Evolutionary conservation across 2,888 invertebrate species (phyloP), one percentile per base, ranked within the genome.

Genomic region (Steinernema scapterisci): DNA sequence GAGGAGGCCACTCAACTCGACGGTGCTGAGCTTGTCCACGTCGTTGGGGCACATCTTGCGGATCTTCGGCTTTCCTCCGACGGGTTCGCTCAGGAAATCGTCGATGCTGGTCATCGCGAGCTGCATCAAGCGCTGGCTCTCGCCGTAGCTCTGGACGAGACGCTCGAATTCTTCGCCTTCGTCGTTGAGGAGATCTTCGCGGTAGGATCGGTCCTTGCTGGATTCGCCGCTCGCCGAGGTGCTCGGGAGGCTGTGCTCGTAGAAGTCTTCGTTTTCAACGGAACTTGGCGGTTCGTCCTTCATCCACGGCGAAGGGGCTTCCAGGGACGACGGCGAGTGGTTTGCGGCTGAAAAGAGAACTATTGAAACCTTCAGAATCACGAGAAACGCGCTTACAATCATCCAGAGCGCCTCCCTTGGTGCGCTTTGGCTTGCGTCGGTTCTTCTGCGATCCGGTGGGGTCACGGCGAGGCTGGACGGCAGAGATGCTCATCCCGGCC

Each of bases 361-460:
- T 48, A 21, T 5, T 19, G 48, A 9, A 9, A 6, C n/a, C 5
- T 5, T n/a, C n/a, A n/a, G n/a, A n/a, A n/a, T n/a, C 45, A 44
- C 16, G 45, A 7, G 45, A 44, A 7, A 44, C 16, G 7, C 45
- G 45, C 45, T 16, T 23, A 21, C 7, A 16, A 63, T 27, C 23
- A 3, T 63, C 63, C 1, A 27, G 63, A 6, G 25, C 16, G 13
- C 38, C 31, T 63, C 63, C 63, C 27, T 63, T 63, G 11, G 63
- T 38, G 9, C 81, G 70, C 38, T 76, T 74, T n/a, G 79, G 80
- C 44, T 81, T 73, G 16, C 80, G 74, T 16, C 79, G 81, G 54
- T 85, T 82, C 70, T 83, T 82, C 70, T 86, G 85, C 0, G 83
- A 80, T 43, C 86, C 86, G 43, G 86, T 86, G 11, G 86, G 86